Conservation (phyloP, 1,140 invertebrate genomes). For the Hyles euphorbiae region DNA sequence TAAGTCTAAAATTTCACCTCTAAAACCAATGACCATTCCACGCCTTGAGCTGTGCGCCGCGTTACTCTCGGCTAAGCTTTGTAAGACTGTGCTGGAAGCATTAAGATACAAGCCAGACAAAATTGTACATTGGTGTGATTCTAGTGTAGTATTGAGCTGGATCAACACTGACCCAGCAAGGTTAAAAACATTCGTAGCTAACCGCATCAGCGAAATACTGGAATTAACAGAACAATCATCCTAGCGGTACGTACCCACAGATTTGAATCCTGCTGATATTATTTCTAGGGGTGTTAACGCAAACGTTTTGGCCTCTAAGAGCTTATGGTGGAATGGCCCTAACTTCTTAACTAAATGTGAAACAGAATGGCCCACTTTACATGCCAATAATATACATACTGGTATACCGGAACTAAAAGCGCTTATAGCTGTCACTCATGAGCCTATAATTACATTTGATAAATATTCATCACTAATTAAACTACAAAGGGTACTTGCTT, state of each 20-base stretch:
- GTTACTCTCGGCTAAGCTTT: slow-evolving; percentile 4
- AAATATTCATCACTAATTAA: slow-evolving; percentile 8
- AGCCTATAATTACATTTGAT: slow-evolving; percentile 6
- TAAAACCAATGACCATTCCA: slow-evolving; percentile 36
- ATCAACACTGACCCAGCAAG: slow-evolving; percentile 27
- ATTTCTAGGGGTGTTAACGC: slow-evolving; percentile 25
- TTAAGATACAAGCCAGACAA: slow-evolving; percentile 2
- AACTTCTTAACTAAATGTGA: not conserved
- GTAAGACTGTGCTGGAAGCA: slow-evolving; percentile 2
- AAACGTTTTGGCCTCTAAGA: slow-evolving; percentile 13
- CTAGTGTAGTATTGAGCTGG: slow-evolving; percentile 52
- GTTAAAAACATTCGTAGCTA: slow-evolving; percentile 53
- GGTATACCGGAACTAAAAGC: slow-evolving; percentile 11
- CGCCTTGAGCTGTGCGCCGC: slow-evolving; percentile 40
- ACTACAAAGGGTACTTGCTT: not conserved
- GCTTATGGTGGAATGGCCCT: slow-evolving; percentile 19
- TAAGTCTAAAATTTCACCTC: slow-evolving; percentile 43
- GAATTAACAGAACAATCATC: slow-evolving; percentile 15
- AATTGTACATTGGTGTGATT: slow-evolving; percentile 42
- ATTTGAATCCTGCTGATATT: slow-evolving; percentile 32
- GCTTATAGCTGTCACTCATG: not conserved
- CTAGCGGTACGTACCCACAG: slow-evolving; percentile 27
- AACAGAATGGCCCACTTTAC: not conserved
- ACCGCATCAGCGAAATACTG: slow-evolving; percentile 48
- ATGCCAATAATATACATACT: not conserved